A percentile compares a stretch with the other conserved stretches of the same genome.
Conservation (phyloP, 2,113 vertebrate species). For the Muntiacus reevesi region DNA sequence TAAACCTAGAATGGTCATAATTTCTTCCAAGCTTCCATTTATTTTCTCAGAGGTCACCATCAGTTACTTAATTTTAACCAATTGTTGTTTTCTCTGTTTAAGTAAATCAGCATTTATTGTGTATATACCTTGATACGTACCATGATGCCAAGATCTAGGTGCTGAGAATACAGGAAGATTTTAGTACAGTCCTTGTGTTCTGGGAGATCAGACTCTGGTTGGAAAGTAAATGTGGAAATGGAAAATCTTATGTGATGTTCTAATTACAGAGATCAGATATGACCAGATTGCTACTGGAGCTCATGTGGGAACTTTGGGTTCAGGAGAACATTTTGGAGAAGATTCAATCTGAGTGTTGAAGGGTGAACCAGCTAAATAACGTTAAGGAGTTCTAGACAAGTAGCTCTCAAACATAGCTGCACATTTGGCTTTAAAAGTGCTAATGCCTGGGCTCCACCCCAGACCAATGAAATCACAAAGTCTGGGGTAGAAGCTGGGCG, state of each 20-base stretch:
- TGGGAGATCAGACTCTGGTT: not conserved
- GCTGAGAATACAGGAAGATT: not conserved
- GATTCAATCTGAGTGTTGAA: not conserved
- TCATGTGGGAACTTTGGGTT: not conserved
- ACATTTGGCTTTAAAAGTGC: not conserved
- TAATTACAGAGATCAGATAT: not conserved
- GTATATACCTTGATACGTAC: not conserved
- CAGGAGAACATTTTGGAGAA: not conserved
- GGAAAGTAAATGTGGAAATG: not conserved
- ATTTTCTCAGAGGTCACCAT: not conserved
- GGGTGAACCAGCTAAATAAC: not conserved
- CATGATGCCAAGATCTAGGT: not conserved
- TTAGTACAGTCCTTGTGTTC: not conserved
- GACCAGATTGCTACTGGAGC: not conserved
- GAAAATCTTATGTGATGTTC: not conserved
- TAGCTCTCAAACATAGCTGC: not conserved
- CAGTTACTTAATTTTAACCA: not conserved
- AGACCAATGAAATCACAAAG: not conserved
- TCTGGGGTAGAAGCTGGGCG: not conserved
- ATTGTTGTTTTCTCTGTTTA: not conserved
- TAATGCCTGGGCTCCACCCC: not conserved
- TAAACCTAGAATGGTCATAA: not conserved
- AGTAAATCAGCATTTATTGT: not conserved
- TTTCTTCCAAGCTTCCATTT: not conserved
- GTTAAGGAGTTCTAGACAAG: not conserved